These are phyloP conservation scores for Caenorhabditis zanzibari DNA, from an alignment of 2,888 invertebrate genomes.

Conservation along the genomic window DNA sequence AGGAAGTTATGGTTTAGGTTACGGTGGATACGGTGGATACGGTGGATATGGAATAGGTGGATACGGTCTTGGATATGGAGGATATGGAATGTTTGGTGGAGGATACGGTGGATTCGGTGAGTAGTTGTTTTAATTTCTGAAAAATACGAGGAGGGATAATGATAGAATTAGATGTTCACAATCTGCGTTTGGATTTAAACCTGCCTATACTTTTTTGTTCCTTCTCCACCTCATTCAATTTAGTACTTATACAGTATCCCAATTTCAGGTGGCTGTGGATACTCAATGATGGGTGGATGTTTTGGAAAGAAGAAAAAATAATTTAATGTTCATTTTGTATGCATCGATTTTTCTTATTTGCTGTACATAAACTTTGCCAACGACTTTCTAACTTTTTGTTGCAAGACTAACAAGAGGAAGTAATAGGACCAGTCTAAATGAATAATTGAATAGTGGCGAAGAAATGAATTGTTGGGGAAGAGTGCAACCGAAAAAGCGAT, in stretches of 20 bases:
- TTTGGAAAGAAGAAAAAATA: slow-evolving; percentile 65
- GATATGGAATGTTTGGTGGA: slow-evolving; percentile 58
- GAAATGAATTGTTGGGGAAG: neutral
- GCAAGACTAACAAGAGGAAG: slow-evolving; percentile 33
- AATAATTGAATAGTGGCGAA: slow-evolving; percentile 39
- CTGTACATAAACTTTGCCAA: slow-evolving; percentile 33
- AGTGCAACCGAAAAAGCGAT: slow-evolving; percentile 2
- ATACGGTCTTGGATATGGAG: slow-evolving; percentile 64
- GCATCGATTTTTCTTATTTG: slow-evolving; percentile 36
- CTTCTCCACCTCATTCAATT: neutral
- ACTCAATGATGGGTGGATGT: slow-evolving; percentile 61
- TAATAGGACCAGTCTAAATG: slow-evolving; percentile 37
- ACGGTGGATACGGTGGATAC: slow-evolving; percentile 59
- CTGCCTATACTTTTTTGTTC: too few species aligned
- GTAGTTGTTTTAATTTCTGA: neutral
- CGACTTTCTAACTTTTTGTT: slow-evolving; percentile 12
- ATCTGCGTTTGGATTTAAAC: too few species aligned
- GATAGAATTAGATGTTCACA: too few species aligned
- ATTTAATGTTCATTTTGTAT: slow-evolving; percentile 23
- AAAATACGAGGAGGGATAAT: too few species aligned
- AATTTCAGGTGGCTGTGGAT: slow-evolving; percentile 50
- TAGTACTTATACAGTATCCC: neutral
- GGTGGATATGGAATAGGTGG: slow-evolving; percentile 64
- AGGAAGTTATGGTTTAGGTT: slow-evolving; percentile 64
- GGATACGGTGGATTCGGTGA: slow-evolving; percentile 42